Conservation (phyloP, 2,797 vertebrate species). For the Babyrousa celebensis region DNA sequence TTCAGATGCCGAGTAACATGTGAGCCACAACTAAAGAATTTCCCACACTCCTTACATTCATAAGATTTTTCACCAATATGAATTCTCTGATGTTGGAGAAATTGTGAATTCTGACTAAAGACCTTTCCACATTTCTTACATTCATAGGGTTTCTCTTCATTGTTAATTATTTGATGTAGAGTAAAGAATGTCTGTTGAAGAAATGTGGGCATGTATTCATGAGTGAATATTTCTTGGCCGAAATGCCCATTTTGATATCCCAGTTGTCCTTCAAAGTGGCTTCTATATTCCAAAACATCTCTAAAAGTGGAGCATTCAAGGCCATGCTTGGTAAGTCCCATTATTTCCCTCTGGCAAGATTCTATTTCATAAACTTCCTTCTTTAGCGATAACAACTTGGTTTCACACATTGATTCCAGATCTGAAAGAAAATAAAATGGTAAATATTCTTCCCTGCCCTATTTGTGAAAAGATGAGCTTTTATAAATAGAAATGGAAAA, state of each 20-base stretch:
- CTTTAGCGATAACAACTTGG: slow-evolving; percentile 83
- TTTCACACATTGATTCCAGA: slow-evolving; percentile 85
- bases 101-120: slow-evolving; percentile 86
- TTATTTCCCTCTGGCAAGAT: slow-evolving; percentile 80
- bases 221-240: slow-evolving; percentile 67
- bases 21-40: slow-evolving; percentile 85
- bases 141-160: slow-evolving; percentile 85
- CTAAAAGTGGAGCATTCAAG: slow-evolving; percentile 75
- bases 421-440: slow-evolving; percentile 80
- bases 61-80: slow-evolving; percentile 85
- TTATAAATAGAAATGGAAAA: slow-evolving; percentile 65
- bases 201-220: slow-evolving; percentile 76
- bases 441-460: slow-evolving; percentile 38
- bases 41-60: slow-evolving; percentile 85
- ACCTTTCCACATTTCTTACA: slow-evolving; percentile 87
- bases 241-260: slow-evolving; percentile 75
- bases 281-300: slow-evolving; percentile 74
- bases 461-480: slow-evolving; percentile 65
- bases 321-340: slow-evolving; percentile 74
- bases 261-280: slow-evolving; percentile 64
- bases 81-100: slow-evolving; percentile 84
- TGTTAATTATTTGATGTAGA: slow-evolving; percentile 83
- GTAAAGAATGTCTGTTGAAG: slow-evolving; percentile 85
- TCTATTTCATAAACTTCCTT: slow-evolving; percentile 85
- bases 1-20: slow-evolving; percentile 88